phyloP scores from a whole-genome alignment of 2,797 vertebrate genomes.

The Hypotaenidia okinawae region DNA sequence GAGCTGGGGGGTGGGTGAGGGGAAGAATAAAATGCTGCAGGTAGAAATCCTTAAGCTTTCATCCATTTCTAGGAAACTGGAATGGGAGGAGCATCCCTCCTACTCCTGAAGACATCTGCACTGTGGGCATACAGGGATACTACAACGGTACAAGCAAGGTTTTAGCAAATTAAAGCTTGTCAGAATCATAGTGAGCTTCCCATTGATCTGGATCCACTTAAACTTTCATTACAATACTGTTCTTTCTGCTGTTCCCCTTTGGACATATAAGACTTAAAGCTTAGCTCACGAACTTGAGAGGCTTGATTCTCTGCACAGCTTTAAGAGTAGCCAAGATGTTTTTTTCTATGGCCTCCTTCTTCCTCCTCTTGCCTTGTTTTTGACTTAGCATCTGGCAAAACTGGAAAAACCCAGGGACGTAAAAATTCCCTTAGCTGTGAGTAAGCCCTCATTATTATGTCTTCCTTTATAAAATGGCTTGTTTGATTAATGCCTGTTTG shows the following conservation, averaged over 20 bases:
- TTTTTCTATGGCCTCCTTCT: slow-evolving; percentile 10
- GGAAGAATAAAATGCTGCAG: neutral
- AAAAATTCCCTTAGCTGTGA: slow-evolving; percentile 59
- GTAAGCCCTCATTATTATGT: slow-evolving; percentile 40
- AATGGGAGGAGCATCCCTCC: slow-evolving; percentile 32
- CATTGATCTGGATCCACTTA: neutral
- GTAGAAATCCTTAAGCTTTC: slow-evolving; percentile 26
- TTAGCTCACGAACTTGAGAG: neutral
- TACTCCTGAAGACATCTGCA: neutral
- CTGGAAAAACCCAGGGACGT: slow-evolving; percentile 35
- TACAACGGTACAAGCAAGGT: neutral
- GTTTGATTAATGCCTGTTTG: slow-evolving; percentile 48
- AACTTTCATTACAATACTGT: neutral
- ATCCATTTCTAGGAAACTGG: slow-evolving; percentile 48
- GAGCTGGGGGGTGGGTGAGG: neutral
- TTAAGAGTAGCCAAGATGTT: slow-evolving; percentile 4
- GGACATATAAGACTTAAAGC: neutral
- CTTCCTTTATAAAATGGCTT: slow-evolving; percentile 1
- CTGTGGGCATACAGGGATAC: neutral
- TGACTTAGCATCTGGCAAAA: slow-evolving; percentile 41
- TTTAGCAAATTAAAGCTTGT: slow-evolving; percentile 42
- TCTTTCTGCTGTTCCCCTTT: neutral
- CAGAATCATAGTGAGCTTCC: neutral
- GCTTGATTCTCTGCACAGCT: neutral
- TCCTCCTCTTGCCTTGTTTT: slow-evolving; percentile 33